Evolutionary conservation across 2,888 invertebrate species (phyloP), one percentile per base, ranked within the genome.

Genomic region (Drosophila paramelanica): DNA sequence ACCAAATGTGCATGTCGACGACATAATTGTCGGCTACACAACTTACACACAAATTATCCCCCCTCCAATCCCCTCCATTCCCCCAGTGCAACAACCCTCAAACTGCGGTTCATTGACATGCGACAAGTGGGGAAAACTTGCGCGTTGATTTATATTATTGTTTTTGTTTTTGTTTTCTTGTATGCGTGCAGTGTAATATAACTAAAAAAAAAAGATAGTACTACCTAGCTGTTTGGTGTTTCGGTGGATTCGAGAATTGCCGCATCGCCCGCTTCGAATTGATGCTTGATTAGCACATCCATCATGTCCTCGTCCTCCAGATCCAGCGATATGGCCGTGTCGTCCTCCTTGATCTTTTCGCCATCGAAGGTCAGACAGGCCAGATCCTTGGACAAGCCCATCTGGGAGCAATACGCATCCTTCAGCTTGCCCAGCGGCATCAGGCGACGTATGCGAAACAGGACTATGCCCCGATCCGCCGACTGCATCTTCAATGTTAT

Each of bases 1-100:
- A 43, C 57, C 38, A 52, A 49, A 20, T 50, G 67, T 86, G 87
- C 89, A 86, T 88, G 87, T 83, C 71, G 84, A 75, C 89, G 67
- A 79, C 87, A 77, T 88, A 88, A 83, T 89, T 88, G 87, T 77
- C 74, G 56, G 69, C 68, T 72, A 61, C 59, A 70, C 75, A 80
- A 73, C 69, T 84, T 72, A 66, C 43, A 83, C n/a, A n/a, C 62
- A 76, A 84, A 88, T 72, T 80, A 74, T 73, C 57, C 67, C 25
- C 51, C 65, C 14, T 41, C 8, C 3, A 17, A 58, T 49, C 64
- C 57, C 65, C 68, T 17, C 68, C 52, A 55, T 46, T 36, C 67
- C 73, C 70, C 74, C 74, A 73, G 77, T 69, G 73, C 68, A 77
- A 70, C 76, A 71, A 77, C 61, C 72, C 72, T 13, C 41, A 33